Evolutionary conservation across 2,888 invertebrate genomes (phyloP).

Genomic region (Pomacea canaliculata): DNA sequence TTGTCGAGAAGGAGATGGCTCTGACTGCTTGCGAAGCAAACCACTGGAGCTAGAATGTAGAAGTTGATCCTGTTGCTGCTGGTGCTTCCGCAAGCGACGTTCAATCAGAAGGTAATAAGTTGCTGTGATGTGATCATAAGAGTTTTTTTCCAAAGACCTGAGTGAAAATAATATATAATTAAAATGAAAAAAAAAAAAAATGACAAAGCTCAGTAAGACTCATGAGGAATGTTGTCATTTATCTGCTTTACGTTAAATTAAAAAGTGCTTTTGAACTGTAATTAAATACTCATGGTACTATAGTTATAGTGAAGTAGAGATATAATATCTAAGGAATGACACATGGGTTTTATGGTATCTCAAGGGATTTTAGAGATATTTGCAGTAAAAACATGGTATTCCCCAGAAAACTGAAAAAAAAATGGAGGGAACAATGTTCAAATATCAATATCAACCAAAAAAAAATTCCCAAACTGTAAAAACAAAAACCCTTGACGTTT

Average conservation of each 20-base stretch:
- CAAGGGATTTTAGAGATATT: no score
- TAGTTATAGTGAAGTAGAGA: no score
- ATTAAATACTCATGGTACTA: no score
- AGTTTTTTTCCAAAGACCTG: conserved; percentile 92
- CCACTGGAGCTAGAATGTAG: conserved; percentile 21
- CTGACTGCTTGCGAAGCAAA: conserved; percentile 56
- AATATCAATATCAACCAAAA: no score
- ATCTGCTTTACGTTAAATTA: no score
- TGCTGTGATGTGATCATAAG: conserved; percentile 98
- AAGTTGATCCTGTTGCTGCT: conserved; percentile 69
- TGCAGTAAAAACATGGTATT: no score
- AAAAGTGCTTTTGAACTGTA: neutral
- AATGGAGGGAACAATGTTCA: no score
- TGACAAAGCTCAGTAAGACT: neutral
- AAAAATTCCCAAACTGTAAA: no score
- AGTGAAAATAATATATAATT: neutral
- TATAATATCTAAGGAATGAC: no score
- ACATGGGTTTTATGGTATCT: no score
- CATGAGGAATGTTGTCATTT: neutral
- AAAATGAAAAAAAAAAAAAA: neutral
- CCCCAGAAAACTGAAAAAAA: no score
- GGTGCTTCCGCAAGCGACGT: conserved; percentile 77
- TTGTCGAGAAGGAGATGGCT: conserved; percentile 34
- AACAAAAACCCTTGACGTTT: no score
- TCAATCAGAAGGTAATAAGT: conserved; percentile 98